Evolutionary conservation across 2,888 invertebrate species (phyloP).

Genomic region (Gerris lacustris): DNA sequence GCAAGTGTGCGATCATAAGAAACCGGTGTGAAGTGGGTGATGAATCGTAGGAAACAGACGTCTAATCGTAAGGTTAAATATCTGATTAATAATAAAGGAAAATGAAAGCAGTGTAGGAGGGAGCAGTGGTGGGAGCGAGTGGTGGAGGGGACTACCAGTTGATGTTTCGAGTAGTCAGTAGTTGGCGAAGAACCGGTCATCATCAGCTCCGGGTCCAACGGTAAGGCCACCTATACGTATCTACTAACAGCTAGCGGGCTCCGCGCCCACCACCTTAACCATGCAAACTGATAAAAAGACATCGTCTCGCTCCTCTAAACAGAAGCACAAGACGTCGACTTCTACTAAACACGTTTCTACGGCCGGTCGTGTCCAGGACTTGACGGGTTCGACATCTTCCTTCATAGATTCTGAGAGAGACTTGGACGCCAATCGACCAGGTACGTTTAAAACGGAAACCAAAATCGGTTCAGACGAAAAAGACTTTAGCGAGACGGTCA

Average conservation of each 20-base stretch:
- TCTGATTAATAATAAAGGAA: constrained; percentile 2
- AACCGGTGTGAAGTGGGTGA: no score
- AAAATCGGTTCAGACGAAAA: not conserved
- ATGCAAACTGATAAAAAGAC: not conserved
- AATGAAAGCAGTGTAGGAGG: constrained; percentile 1
- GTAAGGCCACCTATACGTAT: no score
- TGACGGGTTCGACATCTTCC: not conserved
- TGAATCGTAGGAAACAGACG: not conserved
- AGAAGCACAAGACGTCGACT: not conserved
- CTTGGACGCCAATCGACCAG: not conserved
- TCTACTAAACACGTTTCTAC: not conserved
- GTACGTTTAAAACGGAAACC: not conserved
- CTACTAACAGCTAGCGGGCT: no score
- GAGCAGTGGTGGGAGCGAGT: not conserved
- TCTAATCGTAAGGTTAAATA: not conserved
- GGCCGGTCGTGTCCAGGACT: not conserved
- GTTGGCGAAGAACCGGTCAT: not conserved
- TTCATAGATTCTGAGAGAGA: not conserved
- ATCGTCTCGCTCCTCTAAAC: not conserved
- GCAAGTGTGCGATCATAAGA: no score
- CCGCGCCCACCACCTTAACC: not conserved
- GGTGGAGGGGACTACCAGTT: not conserved
- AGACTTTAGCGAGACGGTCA: not conserved
- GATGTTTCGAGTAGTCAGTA: not conserved
- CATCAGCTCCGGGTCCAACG: not conserved